Evolutionary conservation across 2,888 invertebrate genomes (phyloP), one percentile per base, ranked within the genome.

Genomic region (Dasysyrphus tricinctus): DNA sequence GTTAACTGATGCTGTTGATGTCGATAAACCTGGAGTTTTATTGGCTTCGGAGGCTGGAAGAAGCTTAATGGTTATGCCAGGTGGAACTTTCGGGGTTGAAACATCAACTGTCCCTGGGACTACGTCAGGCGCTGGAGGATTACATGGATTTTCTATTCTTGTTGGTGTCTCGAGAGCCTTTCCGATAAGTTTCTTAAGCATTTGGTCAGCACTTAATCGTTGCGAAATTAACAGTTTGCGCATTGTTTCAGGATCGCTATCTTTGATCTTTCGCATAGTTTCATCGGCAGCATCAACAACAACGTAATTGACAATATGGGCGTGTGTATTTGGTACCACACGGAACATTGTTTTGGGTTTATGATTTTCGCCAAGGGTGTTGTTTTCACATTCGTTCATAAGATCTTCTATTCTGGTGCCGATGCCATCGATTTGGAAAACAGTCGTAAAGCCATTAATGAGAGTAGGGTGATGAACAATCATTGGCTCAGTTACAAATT

Each of bases 311-410:
- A 92, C 90, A n/a, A 92, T 90, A 32, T 92, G 92, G 0, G 91
- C 91, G 85, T 92, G 92, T 1, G 92, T 91, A 69, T 91, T 92
- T 0, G 91, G 92, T n/a, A 91, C 90, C 19, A 92, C 90, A 8
- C 92, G 90, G 77, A 90, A 92, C 0, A 92, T 90, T 0, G 90
- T 87, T 63, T 90, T 89, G 0, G 80, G 73, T 2, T 57, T 73
- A 74, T 73, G 14, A 16, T 12, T 61, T 14, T 8, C 12, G 0
- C 12, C 29, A 0, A 7, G 1, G 0, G 7, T 19, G 12, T 24
- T 37, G 6, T 44, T 54, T 9, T 77, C 63, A 0, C 56, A 24
- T 14, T 1, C 87, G 70, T 89, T 86, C 42, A 91, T 90, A 5
- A 92, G 88, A 49, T 92, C 91, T 16, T 89, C 82, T 67, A 91